Conservation (phyloP, 2,113 vertebrate genomes). For the Aplodontia rufa region DNA sequence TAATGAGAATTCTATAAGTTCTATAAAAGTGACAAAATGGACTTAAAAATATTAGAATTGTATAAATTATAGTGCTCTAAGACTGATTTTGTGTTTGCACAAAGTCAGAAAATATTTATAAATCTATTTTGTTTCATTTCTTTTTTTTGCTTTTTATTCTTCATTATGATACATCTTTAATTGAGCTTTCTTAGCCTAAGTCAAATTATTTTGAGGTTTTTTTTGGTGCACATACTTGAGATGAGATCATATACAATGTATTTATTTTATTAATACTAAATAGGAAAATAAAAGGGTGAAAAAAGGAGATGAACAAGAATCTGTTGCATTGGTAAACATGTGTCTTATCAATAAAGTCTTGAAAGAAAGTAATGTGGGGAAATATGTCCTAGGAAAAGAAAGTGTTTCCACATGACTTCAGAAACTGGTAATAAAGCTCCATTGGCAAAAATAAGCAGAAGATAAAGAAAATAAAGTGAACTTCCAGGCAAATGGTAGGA, state of each 20-base stretch:
- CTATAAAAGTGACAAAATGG: neutral
- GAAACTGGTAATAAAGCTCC: conserved; percentile 7
- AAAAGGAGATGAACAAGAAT: neutral
- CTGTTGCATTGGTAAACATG: neutral
- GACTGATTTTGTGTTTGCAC: neutral
- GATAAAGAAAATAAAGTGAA: neutral
- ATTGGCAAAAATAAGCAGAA: neutral
- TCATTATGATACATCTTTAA: neutral
- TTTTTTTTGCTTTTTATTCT: neutral
- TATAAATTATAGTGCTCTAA: neutral
- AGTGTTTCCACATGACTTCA: neutral
- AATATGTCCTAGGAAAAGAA: neutral
- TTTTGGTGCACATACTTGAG: neutral
- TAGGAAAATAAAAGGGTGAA: conserved; percentile 9
- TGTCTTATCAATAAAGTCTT: neutral
- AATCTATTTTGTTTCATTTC: neutral
- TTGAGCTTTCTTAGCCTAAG: neutral
- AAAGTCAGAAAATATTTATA: conserved; percentile 21
- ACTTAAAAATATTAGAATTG: neutral
- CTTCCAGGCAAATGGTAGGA: neutral
- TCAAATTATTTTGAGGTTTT: neutral
- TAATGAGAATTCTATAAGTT: neutral
- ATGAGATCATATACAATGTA: neutral
- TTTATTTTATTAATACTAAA: conserved; percentile 31
- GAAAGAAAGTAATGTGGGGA: conserved; percentile 42